These are phyloP conservation scores for Mythimna vitellina DNA, from an alignment of 2,888 invertebrate species.

Conservation along the genomic window DNA sequence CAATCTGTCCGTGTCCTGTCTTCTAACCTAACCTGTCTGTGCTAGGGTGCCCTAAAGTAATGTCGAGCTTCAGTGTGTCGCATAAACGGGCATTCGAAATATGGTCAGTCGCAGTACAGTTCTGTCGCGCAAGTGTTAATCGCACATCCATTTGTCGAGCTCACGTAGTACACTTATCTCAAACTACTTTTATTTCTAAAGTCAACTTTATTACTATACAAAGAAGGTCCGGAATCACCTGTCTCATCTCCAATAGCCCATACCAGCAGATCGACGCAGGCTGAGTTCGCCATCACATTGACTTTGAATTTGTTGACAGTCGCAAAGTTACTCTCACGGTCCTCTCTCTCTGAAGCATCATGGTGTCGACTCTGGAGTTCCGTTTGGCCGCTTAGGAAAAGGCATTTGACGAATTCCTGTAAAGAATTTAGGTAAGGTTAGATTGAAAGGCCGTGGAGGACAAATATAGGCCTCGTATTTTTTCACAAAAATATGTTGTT, in stretches of 20 bases:
- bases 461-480: not conserved
- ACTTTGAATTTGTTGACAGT: slow-evolving; percentile 97
- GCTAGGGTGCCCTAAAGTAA: no score
- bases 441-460: not conserved
- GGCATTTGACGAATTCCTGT: slow-evolving; percentile 95
- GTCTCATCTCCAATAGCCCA: slow-evolving; percentile 99
- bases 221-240: slow-evolving; percentile 89
- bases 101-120: no score
- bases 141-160: no score
- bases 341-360: slow-evolving; percentile 95
- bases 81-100: no score
- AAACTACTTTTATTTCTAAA: not conserved
- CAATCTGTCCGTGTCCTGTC: no score
- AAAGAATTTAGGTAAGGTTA: slow-evolving; percentile 38
- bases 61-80: no score
- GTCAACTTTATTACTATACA: not conserved
- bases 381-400: slow-evolving; percentile 98
- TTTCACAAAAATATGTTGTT: no score
- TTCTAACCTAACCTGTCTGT: no score
- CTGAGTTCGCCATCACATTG: slow-evolving; percentile 99
- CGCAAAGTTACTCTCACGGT: slow-evolving; percentile 94
- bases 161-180: no score
- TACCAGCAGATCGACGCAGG: slow-evolving; percentile 98
- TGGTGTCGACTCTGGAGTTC: slow-evolving; percentile 97
- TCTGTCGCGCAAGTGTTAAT: no score